These are phyloP conservation scores for Megastigmus dorsalis DNA, from an alignment of 2,888 invertebrate genomes.

Conservation along the genomic window DNA sequence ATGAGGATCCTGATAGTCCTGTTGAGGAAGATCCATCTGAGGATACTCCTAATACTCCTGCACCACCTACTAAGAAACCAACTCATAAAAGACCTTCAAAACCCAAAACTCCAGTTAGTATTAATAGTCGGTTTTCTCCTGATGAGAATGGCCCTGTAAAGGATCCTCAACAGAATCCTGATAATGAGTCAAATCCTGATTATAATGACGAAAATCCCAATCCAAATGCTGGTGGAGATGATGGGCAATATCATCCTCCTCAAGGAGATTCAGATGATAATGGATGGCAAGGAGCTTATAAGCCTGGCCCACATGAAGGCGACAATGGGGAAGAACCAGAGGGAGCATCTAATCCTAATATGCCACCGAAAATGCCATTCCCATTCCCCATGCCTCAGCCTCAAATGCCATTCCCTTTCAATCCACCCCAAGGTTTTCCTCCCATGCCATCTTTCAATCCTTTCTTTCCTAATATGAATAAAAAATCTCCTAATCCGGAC, in stretches of 20 bases:
- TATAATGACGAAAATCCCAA: no score
- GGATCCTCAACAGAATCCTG: not conserved
- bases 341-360: not conserved
- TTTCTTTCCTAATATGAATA: constrained; percentile 8
- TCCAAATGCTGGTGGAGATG: no score
- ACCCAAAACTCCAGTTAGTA: constrained; percentile 2
- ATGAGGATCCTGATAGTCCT: no score
- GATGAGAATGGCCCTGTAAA: constrained; percentile 13
- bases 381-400: not conserved
- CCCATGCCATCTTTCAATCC: constrained; percentile 25
- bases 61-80: not conserved
- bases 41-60: not conserved
- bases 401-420: constrained; percentile 3
- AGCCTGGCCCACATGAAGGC: constrained; percentile 19
- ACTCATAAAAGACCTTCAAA: constrained; percentile 20
- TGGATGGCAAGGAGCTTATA: constrained; percentile 46
- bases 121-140: constrained; percentile 26
- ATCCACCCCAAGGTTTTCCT: not conserved
- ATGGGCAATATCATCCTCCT: constrained; percentile 41
- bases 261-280: constrained; percentile 44
- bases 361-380: not conserved
- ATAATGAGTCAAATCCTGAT: not conserved
- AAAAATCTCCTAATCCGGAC: not conserved
- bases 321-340: not conserved
- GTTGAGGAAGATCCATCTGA: not conserved